Evolutionary conservation across 2,113 vertebrate genomes (phyloP), one percentile per base, ranked within the genome.

Genomic region (Mungos mungo): DNA sequence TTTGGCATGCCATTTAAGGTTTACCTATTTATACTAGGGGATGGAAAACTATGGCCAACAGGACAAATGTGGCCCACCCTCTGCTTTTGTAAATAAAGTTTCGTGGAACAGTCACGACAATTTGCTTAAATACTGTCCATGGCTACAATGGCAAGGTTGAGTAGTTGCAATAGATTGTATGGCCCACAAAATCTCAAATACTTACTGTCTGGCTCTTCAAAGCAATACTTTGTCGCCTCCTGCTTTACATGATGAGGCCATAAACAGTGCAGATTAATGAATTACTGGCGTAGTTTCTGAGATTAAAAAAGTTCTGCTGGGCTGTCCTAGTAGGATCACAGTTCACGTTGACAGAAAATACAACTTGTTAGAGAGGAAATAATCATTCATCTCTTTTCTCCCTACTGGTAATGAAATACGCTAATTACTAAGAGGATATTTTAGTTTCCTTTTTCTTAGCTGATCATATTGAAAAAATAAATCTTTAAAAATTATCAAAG

Each of bases 401-500:
- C 35, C 2, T 52, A 50, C 5, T 66, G 2, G 25, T 95, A 91
- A 95, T 74, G 38, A 83, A 95, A 83, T 66, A 79, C 5, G 6
- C 77, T 85, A 86, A 88, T 80, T 88, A 88, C 66, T 6, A 93
- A 91, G 57, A 87, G 52, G 76, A 38, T 47, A 71, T 41, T 15
- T 54, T 41, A 77, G 15, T 63, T 84, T 88, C 6, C 65, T 71
- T 88, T 76, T 69, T 21, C 41, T 89, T 85, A 47, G 27, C 31
- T 76, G 19, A 47, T 38, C 47, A 45, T 76, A 69, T 8, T 52
- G 41, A 84, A 96, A 95, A 97, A 15, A 65, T 25, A 11, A 69
- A 65, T 89, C 50, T 93, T 95, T 88, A 50, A 68, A 94, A 77
- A 81, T 69, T 14, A 95, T 90, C 25, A 83, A 29, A 96, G 63